A percentile compares a stretch with the other conserved stretches of the same genome.
Conservation (phyloP, 2,888 invertebrate genomes). For the Notodonta dromedarius region DNA sequence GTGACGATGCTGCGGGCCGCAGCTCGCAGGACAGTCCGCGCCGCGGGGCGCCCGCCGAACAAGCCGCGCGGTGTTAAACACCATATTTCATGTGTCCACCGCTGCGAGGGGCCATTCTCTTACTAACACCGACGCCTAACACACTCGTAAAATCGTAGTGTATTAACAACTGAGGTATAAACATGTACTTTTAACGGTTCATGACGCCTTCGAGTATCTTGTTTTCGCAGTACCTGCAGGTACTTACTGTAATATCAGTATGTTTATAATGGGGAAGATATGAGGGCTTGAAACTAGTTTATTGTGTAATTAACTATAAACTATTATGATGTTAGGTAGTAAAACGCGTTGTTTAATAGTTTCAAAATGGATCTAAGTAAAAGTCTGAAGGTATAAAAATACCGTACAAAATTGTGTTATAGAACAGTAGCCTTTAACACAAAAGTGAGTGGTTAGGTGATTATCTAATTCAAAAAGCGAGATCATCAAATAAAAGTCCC, state of each 20-base stretch:
- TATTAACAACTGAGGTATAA: slow-evolving; percentile 55
- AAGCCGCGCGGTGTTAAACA: slow-evolving; percentile 78
- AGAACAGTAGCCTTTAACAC: too few species aligned
- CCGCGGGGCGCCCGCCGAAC: slow-evolving; percentile 64
- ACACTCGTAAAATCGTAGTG: slow-evolving; percentile 66
- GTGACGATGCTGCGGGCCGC: slow-evolving; percentile 40
- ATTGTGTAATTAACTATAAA: neutral
- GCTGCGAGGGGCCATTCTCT: slow-evolving; percentile 68
- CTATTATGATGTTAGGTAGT: neutral
- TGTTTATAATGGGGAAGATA: neutral
- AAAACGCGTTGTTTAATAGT: neutral
- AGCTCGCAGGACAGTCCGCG: slow-evolving; percentile 34
- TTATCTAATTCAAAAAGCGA: neutral
- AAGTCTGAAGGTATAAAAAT: neutral
- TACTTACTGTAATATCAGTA: slow-evolving; percentile 1
- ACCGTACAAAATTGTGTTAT: too few species aligned
- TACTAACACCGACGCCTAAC: slow-evolving; percentile 58
- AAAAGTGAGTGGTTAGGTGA: too few species aligned
- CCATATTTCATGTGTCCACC: slow-evolving; percentile 75
- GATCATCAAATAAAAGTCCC: neutral
- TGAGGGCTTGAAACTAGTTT: neutral
- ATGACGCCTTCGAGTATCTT: slow-evolving; percentile 17
- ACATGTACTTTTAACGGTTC: slow-evolving; percentile 35
- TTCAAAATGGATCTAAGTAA: neutral
- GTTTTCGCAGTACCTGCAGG: slow-evolving; percentile 19